Conservation (phyloP, 2,797 vertebrate species). For the Chanos chanos region DNA sequence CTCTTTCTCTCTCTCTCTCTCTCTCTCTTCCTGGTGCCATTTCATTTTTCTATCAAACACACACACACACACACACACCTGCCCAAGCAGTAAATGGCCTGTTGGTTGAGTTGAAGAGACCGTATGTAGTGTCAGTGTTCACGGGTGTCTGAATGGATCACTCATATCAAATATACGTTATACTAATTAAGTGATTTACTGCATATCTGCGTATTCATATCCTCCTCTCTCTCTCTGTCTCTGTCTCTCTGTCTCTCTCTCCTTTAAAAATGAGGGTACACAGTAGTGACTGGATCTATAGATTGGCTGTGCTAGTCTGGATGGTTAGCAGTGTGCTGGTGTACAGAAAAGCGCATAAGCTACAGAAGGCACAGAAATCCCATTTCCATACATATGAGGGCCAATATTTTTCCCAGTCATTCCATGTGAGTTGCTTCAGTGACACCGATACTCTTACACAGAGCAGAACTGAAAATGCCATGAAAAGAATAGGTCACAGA, state of each 20-base stretch:
- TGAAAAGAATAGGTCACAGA: too few relatives aligned
- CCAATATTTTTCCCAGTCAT: not conserved
- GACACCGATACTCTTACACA: constrained; percentile 4
- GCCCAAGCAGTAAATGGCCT: not conserved
- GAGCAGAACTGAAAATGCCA: too few relatives aligned
- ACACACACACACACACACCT: constrained; percentile 15
- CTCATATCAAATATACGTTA: constrained; percentile 29
- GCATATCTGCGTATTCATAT: not conserved
- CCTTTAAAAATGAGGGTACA: not conserved
- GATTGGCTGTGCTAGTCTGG: constrained; percentile 16
- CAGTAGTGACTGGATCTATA: not conserved
- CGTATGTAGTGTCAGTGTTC: constrained; percentile 27
- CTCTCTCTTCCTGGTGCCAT: too few relatives aligned
- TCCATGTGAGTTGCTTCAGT: constrained; percentile 3
- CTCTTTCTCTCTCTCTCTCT: too few relatives aligned
- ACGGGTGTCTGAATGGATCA: constrained; percentile 30
- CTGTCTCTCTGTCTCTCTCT: constrained; percentile 4
- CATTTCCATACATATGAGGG: constrained; percentile 37
- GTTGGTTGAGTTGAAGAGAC: constrained; percentile 23
- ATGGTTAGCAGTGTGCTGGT: not conserved
- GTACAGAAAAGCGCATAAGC: not conserved
- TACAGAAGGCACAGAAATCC: not conserved
- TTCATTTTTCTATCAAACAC: constrained; percentile 25
- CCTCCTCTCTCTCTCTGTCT: not conserved
- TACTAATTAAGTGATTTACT: constrained; percentile 40